Evolutionary conservation across 2,113 vertebrate species (phyloP), one percentile per base, ranked within the genome.

Genomic region (Grammomys surdaster): DNA sequence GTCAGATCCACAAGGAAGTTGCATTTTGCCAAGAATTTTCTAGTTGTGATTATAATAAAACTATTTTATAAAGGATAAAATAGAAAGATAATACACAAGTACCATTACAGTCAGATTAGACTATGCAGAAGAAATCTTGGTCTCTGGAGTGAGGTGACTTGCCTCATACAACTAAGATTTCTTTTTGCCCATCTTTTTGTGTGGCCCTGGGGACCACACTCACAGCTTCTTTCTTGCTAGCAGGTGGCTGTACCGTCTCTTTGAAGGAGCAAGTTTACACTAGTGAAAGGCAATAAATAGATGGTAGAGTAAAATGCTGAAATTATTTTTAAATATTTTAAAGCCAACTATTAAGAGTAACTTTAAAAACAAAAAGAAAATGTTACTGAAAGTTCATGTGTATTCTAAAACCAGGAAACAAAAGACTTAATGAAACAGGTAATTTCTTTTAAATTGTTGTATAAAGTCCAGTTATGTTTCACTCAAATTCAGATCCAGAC

Each of bases 261-360:
- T 85, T 91, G n/a, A 96, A 24, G 24, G 31, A 87, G 36, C 89
- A 65, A 10, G 36, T 75, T 69, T 91, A 80, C 33, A 69, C 89
- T 58, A 91, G 43, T 91, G 63, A 96, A 80, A 43, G 20, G 46
- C 46, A 43, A 54, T 67, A 84, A 84, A 67, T 58, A 86, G 31
- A 7, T 88, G 17, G 3, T 10, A 54, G 69, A 82, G 12, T 36
- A 65, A 78, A 93, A 84, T 77, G 7, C 84, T 93, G 3, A 51
- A 67, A 51, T 73, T 19, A 67, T 54, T 91, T 89, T 84, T 82
- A 91, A 91, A 88, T n/a, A 88, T 56, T 84, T 85, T 51, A 88
- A 88, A 93, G 40, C 9, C 3, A 72, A 88, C 91, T 87, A 13
- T 93, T 93, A 82, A 88, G 36, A 48, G 82, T 73, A 40, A 54